These are phyloP conservation scores for Ptyas mucosa DNA, from an alignment of 2,113 vertebrate genomes.

Conservation along the genomic window DNA sequence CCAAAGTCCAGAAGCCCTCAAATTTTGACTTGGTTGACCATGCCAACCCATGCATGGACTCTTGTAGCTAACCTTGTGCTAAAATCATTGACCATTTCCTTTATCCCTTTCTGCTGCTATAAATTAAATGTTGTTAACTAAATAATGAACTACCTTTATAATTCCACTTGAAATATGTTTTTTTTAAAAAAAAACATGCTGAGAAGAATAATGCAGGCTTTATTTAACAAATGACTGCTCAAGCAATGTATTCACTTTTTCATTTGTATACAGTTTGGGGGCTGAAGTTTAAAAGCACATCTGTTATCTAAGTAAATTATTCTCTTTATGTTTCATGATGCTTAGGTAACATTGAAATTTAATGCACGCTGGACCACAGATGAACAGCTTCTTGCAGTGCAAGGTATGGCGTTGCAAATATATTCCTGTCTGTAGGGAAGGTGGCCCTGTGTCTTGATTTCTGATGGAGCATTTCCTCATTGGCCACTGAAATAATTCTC, in stretches of 20 bases:
- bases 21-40: background rate
- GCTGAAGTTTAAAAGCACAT: conserved; percentile 16
- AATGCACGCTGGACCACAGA: conserved; percentile 97
- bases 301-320: conserved; percentile 14
- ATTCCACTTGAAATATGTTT: conserved; percentile 11
- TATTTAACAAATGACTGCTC: conserved; percentile 5
- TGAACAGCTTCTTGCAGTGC: conserved; percentile 95
- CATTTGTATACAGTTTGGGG: conserved; percentile 19
- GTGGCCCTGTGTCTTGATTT: conserved; percentile 1
- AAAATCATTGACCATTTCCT: background rate
- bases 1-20: background rate
- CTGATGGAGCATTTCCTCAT: background rate
- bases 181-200: background rate
- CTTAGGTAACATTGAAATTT: conserved; percentile 86
- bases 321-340: conserved; percentile 9
- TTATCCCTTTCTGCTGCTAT: background rate
- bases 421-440: background rate
- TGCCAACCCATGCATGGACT: background rate
- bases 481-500: background rate
- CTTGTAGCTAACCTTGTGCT: conserved; percentile 6
- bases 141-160: background rate
- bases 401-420: conserved; percentile 75
- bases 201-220: conserved; percentile 4
- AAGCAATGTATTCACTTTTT: conserved; percentile 29
- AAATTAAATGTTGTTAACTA: background rate